Evolutionary conservation across 1,140 invertebrate genomes (phyloP), one percentile per base, ranked within the genome.

Genomic region (Melanaphis sacchari): DNA sequence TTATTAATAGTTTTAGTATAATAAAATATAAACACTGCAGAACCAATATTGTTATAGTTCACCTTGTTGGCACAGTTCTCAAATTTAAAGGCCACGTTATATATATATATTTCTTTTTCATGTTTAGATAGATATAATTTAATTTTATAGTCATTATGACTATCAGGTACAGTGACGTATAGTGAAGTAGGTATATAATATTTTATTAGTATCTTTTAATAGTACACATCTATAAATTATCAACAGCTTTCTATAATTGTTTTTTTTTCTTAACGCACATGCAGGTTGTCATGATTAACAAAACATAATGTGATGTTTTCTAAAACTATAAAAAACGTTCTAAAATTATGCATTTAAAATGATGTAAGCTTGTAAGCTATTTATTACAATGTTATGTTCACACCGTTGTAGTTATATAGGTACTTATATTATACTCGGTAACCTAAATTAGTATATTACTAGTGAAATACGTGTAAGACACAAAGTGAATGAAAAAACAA

Each of bases 201-300:
- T 66, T 66, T 66, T 66, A 66, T 66, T 66, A n/a, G 59, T 66
- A n/a, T 66, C 59, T 66, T 66, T 66, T 66, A 66, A 66, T 66
- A 66, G 59, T 66, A 31, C 31, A n/a, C 31, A n/a, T 66, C 31
- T 66, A 66, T 66, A 66, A 66, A 66, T 66, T 31, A n/a, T 66
- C 5, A 66, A n/a, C 18, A 3, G n/a, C n/a, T 6, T 15, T 66
- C 15, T n/a, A n/a, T 18, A 66, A 66, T n/a, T 66, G 59, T 66
- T 66, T 66, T 66, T 66, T 59, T 59, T 31, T 31, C 18, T n/a
- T n/a, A n/a, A n/a, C 11, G 31, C 31, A 66, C 59, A 49, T 18
- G 4, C 15, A 15, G 15, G 59, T n/a, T n/a, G 59, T 66, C 59
- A 66, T 66, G 15, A 31, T 66, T 66, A 66, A 66, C 59, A 66